Evolutionary conservation across 2,113 vertebrate genomes (phyloP).

Genomic region (Pithys albifrons): DNA sequence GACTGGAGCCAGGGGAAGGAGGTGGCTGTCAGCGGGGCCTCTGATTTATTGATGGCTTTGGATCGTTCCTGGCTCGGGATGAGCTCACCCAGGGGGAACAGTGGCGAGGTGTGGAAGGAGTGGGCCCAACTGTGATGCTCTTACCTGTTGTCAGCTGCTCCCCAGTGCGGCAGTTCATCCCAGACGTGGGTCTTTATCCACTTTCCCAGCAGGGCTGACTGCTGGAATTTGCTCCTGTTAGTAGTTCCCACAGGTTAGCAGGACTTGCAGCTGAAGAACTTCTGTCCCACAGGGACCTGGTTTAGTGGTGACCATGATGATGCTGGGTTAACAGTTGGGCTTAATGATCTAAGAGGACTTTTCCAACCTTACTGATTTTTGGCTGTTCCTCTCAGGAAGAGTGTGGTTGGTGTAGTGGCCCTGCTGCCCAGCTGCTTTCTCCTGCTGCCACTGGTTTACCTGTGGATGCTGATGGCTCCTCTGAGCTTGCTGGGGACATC

Average conservation of each 20-base stretch:
- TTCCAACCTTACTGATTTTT: background rate
- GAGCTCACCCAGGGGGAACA: background rate
- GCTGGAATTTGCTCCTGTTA: background rate
- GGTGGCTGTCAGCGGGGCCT: background rate
- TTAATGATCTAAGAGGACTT: background rate
- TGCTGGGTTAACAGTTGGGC: background rate
- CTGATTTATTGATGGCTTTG: conserved; percentile 38
- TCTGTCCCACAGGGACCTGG: background rate
- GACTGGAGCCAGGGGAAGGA: background rate
- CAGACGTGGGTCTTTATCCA: background rate
- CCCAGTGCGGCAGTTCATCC: background rate
- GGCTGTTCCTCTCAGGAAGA: background rate
- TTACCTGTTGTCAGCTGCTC: background rate
- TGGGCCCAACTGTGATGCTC: background rate
- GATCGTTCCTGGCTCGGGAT: background rate
- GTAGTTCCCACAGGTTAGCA: background rate
- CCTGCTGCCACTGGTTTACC: background rate
- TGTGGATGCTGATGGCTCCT: background rate
- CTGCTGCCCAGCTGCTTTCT: background rate
- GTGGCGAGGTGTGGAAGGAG: background rate
- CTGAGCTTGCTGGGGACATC: fast-evolving
- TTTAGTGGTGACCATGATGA: background rate
- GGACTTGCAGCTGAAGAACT: background rate
- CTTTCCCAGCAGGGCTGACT: background rate
- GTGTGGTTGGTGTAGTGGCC: too few relatives aligned